These are phyloP conservation scores for Ophonus ardosiacus DNA, from an alignment of 2,888 invertebrate species.

Conservation along the genomic window DNA sequence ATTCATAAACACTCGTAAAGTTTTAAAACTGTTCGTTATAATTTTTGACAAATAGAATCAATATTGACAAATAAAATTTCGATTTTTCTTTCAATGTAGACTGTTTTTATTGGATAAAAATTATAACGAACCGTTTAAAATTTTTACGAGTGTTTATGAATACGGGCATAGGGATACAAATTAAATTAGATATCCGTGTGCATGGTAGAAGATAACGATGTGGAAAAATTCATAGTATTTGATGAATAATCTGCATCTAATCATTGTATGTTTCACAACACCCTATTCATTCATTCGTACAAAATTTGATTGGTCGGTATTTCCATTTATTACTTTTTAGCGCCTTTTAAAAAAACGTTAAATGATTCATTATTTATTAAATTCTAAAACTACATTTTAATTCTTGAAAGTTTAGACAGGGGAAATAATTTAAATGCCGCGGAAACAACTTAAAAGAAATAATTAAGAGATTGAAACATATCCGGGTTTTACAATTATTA, in stretches of 20 bases:
- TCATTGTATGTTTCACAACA: not conserved
- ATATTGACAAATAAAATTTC: no score
- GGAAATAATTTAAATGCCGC: not conserved
- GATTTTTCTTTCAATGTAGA: no score
- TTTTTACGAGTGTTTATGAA: no score
- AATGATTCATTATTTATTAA: not conserved
- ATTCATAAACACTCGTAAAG: no score
- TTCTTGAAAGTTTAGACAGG: not conserved
- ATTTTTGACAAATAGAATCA: no score
- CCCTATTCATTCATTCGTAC: not conserved
- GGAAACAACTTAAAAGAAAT: not conserved
- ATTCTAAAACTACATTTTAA: not conserved
- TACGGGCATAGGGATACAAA: no score
- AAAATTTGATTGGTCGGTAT: not conserved
- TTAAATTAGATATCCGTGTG: no score
- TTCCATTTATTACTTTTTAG: not conserved
- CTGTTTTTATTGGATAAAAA: no score
- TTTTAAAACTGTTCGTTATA: no score
- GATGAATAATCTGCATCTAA: not conserved
- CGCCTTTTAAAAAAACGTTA: not conserved
- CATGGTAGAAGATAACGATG: no score
- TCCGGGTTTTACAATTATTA: not conserved
- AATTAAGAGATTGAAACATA: not conserved
- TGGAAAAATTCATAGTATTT: not conserved
- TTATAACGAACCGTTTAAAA: no score